These are phyloP conservation scores for Ptychobarbus kaznakovi DNA, from an alignment of 2,797 vertebrate genomes.

Conservation along the genomic window DNA sequence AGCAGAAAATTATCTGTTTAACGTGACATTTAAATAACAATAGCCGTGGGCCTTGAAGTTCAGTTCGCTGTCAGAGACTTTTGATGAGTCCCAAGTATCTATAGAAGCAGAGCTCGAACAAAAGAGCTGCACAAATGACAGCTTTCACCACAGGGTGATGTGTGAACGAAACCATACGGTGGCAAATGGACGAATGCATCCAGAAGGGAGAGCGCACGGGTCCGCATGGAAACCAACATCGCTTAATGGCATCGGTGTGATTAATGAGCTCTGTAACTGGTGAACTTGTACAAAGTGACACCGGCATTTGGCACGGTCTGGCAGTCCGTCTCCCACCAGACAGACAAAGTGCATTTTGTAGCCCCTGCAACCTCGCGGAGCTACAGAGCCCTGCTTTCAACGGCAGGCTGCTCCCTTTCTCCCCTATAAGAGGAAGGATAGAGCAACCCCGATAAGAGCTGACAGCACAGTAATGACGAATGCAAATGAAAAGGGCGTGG, in stretches of 20 bases:
- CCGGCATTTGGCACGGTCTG: slow-evolving; percentile 74
- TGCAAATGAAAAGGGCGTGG: slow-evolving; percentile 75
- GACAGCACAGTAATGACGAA: slow-evolving; percentile 77
- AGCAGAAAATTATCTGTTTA: slow-evolving; percentile 33
- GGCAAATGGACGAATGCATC: slow-evolving; percentile 15
- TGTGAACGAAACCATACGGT: slow-evolving; percentile 43
- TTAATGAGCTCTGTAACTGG: slow-evolving; percentile 73
- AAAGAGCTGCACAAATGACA: slow-evolving; percentile 44
- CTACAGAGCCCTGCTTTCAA: slow-evolving; percentile 20
- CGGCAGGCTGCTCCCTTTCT: slow-evolving; percentile 30
- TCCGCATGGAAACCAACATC: slow-evolving; percentile 23
- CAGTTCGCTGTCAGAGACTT: slow-evolving; percentile 9
- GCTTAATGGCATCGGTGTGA: slow-evolving; percentile 64
- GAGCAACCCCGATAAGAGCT: slow-evolving; percentile 67
- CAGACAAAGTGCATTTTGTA: slow-evolving; percentile 60
- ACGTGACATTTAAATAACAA: slow-evolving; percentile 59
- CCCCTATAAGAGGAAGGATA: slow-evolving; percentile 43
- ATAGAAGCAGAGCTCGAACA: slow-evolving; percentile 4
- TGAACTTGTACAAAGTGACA: slow-evolving; percentile 75
- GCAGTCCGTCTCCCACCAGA: slow-evolving; percentile 72
- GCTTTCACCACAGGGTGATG: slow-evolving; percentile 46
- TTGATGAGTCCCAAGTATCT: slow-evolving; percentile 30
- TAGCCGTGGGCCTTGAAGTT: slow-evolving; percentile 35
- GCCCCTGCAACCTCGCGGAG: slow-evolving; percentile 34
- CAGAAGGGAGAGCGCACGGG: slow-evolving; percentile 19